phyloP scores from a whole-genome alignment of 1,140 invertebrate genomes.

The Onthophagus taurus region DNA sequence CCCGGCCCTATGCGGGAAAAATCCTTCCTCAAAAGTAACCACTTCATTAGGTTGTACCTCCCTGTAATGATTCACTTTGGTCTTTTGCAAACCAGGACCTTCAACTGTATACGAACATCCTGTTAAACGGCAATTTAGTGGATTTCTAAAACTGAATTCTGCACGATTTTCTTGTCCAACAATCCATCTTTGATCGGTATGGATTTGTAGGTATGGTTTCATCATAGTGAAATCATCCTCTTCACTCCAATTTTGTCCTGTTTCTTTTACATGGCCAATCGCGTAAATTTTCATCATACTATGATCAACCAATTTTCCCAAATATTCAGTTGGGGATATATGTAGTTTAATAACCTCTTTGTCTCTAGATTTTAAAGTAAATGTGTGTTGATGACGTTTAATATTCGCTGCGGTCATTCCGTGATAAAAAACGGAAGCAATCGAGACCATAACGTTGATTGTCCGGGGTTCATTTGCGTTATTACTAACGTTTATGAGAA shows the following conservation, averaged over 20 bases:
- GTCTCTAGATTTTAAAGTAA: constrained; percentile 46
- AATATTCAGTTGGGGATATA: constrained; percentile 49
- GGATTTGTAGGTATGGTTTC: constrained; percentile 50
- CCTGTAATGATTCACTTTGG: constrained; percentile 46
- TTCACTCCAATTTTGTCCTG: constrained; percentile 57
- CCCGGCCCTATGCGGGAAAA: constrained; percentile 45
- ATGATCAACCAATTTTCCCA: constrained; percentile 58
- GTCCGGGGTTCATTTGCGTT: constrained; percentile 52
- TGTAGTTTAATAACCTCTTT: constrained; percentile 45
- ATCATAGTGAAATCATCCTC: constrained; percentile 58
- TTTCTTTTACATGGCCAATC: constrained; percentile 57
- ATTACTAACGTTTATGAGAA: constrained; percentile 56
- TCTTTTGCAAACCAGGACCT: constrained; percentile 53
- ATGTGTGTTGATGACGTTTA: constrained; percentile 51
- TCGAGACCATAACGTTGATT: constrained; percentile 50
- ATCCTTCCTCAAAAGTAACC: constrained; percentile 46
- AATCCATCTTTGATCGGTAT: constrained; percentile 31
- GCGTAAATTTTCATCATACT: constrained; percentile 58
- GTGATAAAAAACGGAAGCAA: constrained; percentile 58
- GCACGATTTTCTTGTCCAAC: constrained; percentile 27
- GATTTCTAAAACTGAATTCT: constrained; percentile 53
- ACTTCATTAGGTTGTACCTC: constrained; percentile 49
- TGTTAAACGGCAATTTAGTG: constrained; percentile 48
- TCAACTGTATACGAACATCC: constrained; percentile 57
- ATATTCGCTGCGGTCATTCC: constrained; percentile 55